Evolutionary conservation across 2,113 vertebrate species (phyloP), one percentile per base, ranked within the genome.

Genomic region (Garra rufa): DNA sequence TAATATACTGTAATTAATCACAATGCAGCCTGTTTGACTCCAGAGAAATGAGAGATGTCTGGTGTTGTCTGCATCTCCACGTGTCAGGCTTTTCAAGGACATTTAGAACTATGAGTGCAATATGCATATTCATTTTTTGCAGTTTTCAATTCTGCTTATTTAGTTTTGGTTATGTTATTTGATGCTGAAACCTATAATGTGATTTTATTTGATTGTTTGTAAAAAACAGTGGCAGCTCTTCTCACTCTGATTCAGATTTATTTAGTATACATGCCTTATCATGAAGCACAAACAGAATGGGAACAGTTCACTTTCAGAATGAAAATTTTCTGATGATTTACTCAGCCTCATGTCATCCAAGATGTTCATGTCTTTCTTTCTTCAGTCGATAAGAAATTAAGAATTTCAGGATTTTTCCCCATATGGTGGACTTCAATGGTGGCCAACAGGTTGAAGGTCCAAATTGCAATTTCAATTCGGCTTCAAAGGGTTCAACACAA

Each of bases 1-100:
- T 88, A 83, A 87, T 83, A 82, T 76, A 76, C 67, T 83, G 80
- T 89, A 89, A 89, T 89, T 89, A 87, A 89, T 89, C 88, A 87
- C 77, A 84, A 85, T 86, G 85, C 84, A 82, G 82, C 78, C 83
- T 71, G 78, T 82, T 83, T 81, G 84, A 83, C 83, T 85, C 52
- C 59, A 65, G 78, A 87, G 73, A 82, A 84, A 82, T 79, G 57
- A 84, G 57, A 48, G 81, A 85, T 86, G 84, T 77, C 83, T 76
- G 81, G 26, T 57, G 34, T 61, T 76, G 65, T 87, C 84, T 55
- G 50, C 24, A 13, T 84, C 76, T 70, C 74, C 82, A 82, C 85
- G 81, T 50, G 87, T 86, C 65, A 84, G 50, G 67, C 73, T 83
- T 63, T 76, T 88, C 89, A 85, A 89, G 88, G 87, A 78, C 85